phyloP scores from a whole-genome alignment of 2,113 vertebrate species.

The Xiphophorus maculatus region DNA sequence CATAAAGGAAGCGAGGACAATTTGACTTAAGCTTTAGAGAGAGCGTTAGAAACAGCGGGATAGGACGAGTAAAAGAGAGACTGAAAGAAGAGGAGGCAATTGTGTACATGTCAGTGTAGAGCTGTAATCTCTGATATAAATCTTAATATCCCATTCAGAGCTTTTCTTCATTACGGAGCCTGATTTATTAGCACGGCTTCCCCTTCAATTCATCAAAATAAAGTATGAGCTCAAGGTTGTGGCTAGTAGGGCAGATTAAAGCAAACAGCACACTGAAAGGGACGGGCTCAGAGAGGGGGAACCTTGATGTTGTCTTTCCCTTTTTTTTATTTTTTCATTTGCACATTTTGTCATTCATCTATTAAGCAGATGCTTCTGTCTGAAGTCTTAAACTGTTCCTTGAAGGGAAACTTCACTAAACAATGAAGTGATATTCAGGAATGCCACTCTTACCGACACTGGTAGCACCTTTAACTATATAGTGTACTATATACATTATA shows the following conservation, averaged over 20 bases:
- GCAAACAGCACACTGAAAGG: slow-evolving; percentile 53
- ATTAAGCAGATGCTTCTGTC: neutral
- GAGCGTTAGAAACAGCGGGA: slow-evolving; percentile 16
- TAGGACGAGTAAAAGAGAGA: slow-evolving; percentile 30
- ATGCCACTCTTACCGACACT: too few relatives aligned
- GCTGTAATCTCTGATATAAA: slow-evolving; percentile 74
- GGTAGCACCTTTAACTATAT: too few relatives aligned
- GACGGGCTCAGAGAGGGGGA: neutral
- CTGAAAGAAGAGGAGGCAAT: slow-evolving; percentile 62
- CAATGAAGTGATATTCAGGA: too few relatives aligned
- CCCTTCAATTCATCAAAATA: slow-evolving; percentile 78
- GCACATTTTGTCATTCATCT: neutral
- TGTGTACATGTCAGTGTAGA: slow-evolving; percentile 69
- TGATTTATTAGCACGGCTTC: slow-evolving; percentile 76
- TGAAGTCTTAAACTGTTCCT: neutral
- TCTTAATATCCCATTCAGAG: slow-evolving; percentile 81
- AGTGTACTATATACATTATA: too few relatives aligned
- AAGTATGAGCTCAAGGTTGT: slow-evolving; percentile 53
- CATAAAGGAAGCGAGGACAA: slow-evolving; percentile 37
- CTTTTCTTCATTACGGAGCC: slow-evolving; percentile 74
- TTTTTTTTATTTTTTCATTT: slow-evolving; percentile 14
- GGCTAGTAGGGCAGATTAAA: slow-evolving; percentile 55
- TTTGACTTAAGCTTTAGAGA: slow-evolving; percentile 41
- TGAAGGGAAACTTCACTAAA: too few relatives aligned
- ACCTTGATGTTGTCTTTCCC: neutral